Percentiles rank a stretch among this genome's conserved stretches.
Evolutionary conservation across 1,140 invertebrate genomes (phyloP).

Genomic region (Pseudachorutes palmiensis): DNA sequence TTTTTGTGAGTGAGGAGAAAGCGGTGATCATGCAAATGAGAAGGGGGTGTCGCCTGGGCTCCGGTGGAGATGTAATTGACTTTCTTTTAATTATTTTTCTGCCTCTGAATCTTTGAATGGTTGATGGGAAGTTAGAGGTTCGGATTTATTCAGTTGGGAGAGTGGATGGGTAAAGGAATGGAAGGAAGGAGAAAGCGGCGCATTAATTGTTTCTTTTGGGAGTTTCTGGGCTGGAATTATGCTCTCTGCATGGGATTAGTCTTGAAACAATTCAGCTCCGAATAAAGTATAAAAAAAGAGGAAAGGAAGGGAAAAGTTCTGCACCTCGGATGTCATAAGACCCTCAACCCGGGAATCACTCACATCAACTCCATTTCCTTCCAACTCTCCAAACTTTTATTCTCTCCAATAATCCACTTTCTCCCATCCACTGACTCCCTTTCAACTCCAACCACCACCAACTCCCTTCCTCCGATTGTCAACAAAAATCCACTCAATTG

Average conservation of each 20-base stretch:
- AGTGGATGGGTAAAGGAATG: too few relatives aligned
- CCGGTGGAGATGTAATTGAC: conserved; percentile 39
- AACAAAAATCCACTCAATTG: conserved; percentile 4
- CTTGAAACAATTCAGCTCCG: conserved; percentile 39
- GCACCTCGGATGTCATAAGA: conserved; percentile 30
- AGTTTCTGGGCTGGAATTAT: conserved; percentile 38
- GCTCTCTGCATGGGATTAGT: conserved; percentile 39
- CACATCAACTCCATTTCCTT: neutral
- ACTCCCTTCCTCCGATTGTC: neutral
- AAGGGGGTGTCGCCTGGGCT: conserved; percentile 31
- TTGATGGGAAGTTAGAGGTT: conserved; percentile 29
- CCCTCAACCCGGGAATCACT: neutral
- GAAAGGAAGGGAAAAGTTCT: conserved; percentile 26
- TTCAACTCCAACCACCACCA: neutral
- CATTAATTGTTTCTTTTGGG: conserved; percentile 40
- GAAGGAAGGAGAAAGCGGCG: conserved; percentile 37
- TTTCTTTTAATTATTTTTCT: conserved; percentile 40
- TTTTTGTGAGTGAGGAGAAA: conserved; percentile 21
- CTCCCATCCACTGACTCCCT: neutral
- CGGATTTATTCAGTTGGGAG: conserved; percentile 38
- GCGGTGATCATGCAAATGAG: conserved; percentile 38
- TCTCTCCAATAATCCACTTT: neutral
- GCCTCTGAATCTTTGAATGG: conserved; percentile 31
- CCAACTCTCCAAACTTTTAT: neutral
- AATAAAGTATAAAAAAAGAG: too few relatives aligned